Conservation (phyloP, 92 coral and sea anemone genomes). For the Montipora capitata region DNA sequence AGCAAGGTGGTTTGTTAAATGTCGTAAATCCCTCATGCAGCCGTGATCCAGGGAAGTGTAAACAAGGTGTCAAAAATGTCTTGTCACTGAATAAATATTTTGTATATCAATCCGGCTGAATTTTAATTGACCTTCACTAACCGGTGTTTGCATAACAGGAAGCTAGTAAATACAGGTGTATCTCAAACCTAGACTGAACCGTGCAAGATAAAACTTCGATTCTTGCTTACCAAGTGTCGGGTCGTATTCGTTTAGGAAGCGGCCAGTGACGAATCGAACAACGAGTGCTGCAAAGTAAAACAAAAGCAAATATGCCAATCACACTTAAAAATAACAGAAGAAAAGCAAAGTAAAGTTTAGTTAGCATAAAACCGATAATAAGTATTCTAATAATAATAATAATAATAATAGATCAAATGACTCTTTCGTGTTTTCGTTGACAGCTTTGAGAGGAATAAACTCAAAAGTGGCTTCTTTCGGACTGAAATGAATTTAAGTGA, state of each 20-base stretch:
- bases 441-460: too few relatives aligned
- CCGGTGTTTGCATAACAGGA: neutral
- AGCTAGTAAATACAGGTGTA: neutral
- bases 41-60: conserved; percentile 7
- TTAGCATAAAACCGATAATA: conserved; percentile 28
- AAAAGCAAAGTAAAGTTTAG: conserved; percentile 13
- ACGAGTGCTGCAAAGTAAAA: conserved; percentile 85
- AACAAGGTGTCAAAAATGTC: conserved; percentile 21
- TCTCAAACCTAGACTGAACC: neutral
- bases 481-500: too few relatives aligned
- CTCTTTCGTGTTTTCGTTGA: too few relatives aligned
- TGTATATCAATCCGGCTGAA: conserved; percentile 6
- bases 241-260: conserved; percentile 96
- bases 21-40: neutral
- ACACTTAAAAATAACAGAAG: conserved; percentile 54
- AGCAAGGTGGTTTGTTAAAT: neutral
- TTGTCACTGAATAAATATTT: conserved; percentile 13
- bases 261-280: conserved; percentile 97
- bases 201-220: too few relatives aligned
- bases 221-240: conserved; percentile 93
- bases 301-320: conserved; percentile 67
- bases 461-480: too few relatives aligned
- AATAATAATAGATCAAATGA: too few relatives aligned
- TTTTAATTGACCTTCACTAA: conserved; percentile 1
- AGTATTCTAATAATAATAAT: neutral